Evolutionary conservation across 2,888 invertebrate species (phyloP), one percentile per base, ranked within the genome.

Genomic region (Drosophila nr. perissopoda): DNA sequence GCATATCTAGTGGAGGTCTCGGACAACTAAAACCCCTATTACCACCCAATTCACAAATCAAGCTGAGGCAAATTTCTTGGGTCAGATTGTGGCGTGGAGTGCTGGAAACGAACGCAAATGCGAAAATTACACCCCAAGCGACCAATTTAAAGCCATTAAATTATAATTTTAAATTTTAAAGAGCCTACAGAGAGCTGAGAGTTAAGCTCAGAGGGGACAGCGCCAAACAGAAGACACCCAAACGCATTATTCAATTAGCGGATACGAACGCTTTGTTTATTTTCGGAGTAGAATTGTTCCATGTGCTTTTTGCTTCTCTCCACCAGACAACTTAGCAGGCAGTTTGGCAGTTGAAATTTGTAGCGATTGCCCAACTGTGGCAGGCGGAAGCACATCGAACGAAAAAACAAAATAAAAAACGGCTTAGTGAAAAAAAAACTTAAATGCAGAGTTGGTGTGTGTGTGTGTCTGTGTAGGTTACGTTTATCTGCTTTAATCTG

Each of bases 121-220:
- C 88, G 87, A 87, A 87, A 87, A 87, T 87, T 87, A 87, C 87
- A 87, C 87, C 88, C 90, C 88, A 83, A 87, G 90, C 88, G 87
- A 87, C 89, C 87, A 87, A 87, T 87, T 87, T 89, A 87, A 87
- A 74, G 82, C 90, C 90, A 87, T 87, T 87, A 89, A 87, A 90
- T 85, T 88, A 89, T 88, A 90, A 89, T 89, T 86, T 85, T 89
- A 75, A 84, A 89, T 82, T 76, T 73, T 68, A 62, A 80, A 86
- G 82, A 68, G 73, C 61, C 72, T 49, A 63, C 57, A 69, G 75
- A 31, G 68, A 59, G 31, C 51, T n/a, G 49, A 58, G 68, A 65
- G 29, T 29, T n/a, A 6, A 21, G 56, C 69, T 53, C 46, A 64
- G 73, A 56, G 58, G 48, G 71, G 40, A 65, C 61, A 64, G 74